A percentile compares a stretch with the other conserved stretches of the same genome.
phyloP scores from a whole-genome alignment of 2,888 invertebrate species.

The Leptopilina myrica region DNA sequence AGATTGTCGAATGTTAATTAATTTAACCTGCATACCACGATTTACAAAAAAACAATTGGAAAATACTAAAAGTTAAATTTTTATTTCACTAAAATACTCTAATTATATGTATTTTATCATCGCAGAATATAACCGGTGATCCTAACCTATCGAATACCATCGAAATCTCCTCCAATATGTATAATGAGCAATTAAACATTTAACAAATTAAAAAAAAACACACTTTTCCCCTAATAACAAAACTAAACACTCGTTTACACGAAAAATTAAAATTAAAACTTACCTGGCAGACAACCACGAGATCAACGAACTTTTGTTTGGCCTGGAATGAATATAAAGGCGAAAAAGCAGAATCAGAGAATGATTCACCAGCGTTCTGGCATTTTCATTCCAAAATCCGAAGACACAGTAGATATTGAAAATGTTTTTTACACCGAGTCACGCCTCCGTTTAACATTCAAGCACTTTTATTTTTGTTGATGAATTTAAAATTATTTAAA shows the following conservation, averaged over 20 bases:
- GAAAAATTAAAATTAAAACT: constrained; percentile 36
- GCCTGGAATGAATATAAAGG: constrained; percentile 53
- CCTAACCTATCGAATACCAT: constrained; percentile 56
- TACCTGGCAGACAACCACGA: constrained; percentile 56
- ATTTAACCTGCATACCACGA: no score
- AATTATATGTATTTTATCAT: no score
- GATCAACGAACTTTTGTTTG: constrained; percentile 51
- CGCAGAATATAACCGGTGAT: constrained; percentile 46
- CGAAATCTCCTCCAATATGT: constrained; percentile 41
- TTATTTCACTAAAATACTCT: no score
- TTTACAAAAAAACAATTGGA: no score
- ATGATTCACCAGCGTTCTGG: constrained; percentile 68
- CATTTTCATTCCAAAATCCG: constrained; percentile 60
- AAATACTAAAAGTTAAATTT: no score
- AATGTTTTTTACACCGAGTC: constrained; percentile 1
- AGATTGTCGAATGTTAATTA: neutral
- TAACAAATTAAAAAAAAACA: constrained; percentile 11
- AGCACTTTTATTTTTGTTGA: constrained; percentile 2
- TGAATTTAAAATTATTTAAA: constrained; percentile 5
- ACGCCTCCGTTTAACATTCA: constrained; percentile 10
- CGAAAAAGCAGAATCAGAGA: constrained; percentile 51
- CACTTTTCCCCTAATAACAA: constrained; percentile 3
- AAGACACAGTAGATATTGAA: constrained; percentile 1
- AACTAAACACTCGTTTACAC: neutral
- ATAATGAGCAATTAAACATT: neutral